These are phyloP conservation scores for Calypte anna DNA, from an alignment of 2,113 vertebrate genomes.

Conservation along the genomic window DNA sequence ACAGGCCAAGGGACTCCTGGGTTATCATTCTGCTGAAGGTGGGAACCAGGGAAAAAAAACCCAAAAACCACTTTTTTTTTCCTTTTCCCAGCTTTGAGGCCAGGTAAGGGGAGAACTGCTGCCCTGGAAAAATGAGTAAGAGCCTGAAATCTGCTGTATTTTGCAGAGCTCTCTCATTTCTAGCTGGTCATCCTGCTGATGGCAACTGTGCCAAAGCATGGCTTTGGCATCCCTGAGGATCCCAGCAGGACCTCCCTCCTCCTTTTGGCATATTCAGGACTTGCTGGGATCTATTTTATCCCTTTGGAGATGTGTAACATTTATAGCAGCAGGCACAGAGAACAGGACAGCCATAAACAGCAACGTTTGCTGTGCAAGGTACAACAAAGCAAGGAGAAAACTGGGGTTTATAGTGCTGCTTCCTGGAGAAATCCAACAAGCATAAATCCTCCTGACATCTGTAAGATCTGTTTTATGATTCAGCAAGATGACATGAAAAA, in stretches of 20 bases:
- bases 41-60: background rate
- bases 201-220: background rate
- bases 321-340: background rate
- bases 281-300: background rate
- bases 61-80: background rate
- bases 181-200: background rate
- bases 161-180: background rate
- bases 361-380: background rate
- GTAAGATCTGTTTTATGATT: background rate
- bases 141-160: background rate
- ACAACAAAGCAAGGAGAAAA: background rate
- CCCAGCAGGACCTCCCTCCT: background rate
- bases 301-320: background rate
- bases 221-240: background rate
- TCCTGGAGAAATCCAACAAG: background rate
- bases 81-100: background rate
- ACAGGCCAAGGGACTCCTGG: background rate
- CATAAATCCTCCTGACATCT: background rate
- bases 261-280: background rate
- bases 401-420: background rate
- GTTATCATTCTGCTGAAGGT: slow-evolving; percentile 43
- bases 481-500: background rate
- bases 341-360: background rate
- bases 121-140: background rate
- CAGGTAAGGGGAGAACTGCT: background rate